Evolutionary conservation across 1,140 invertebrate species (phyloP).

Genomic region (Panonychus citri): DNA sequence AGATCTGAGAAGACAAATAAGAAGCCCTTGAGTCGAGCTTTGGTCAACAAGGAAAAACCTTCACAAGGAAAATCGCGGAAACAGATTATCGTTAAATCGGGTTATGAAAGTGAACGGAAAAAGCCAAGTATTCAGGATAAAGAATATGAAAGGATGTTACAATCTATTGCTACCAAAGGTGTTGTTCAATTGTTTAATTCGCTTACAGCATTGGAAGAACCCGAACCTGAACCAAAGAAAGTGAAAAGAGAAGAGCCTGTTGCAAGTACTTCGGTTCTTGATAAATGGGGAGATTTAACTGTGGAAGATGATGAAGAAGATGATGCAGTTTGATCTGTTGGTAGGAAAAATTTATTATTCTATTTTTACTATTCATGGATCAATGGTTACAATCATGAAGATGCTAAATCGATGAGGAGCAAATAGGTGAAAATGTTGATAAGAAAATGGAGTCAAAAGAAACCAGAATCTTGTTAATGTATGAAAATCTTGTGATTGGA

Average conservation of each 20-base stretch:
- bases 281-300: background rate
- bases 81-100: no score
- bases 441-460: no score
- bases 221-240: background rate
- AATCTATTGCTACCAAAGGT: conserved; percentile 62
- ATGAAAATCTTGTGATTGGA: no score
- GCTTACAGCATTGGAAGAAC: background rate
- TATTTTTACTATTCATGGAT: no score
- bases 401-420: no score
- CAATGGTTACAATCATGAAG: no score
- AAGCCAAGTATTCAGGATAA: conserved; percentile 46
- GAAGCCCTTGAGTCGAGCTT: background rate
- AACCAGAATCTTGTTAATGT: no score
- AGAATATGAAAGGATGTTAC: conserved; percentile 41
- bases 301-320: background rate
- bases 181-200: conserved; percentile 70
- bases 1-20: background rate
- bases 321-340: no score
- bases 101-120: conserved; percentile 30
- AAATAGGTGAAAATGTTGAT: no score
- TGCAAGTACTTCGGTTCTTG: background rate
- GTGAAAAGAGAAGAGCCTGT: background rate
- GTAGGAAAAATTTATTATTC: no score
- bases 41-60: background rate
- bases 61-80: background rate